These are phyloP conservation scores for Phengaris alcon DNA, from an alignment of 2,888 invertebrate genomes.

Conservation along the genomic window DNA sequence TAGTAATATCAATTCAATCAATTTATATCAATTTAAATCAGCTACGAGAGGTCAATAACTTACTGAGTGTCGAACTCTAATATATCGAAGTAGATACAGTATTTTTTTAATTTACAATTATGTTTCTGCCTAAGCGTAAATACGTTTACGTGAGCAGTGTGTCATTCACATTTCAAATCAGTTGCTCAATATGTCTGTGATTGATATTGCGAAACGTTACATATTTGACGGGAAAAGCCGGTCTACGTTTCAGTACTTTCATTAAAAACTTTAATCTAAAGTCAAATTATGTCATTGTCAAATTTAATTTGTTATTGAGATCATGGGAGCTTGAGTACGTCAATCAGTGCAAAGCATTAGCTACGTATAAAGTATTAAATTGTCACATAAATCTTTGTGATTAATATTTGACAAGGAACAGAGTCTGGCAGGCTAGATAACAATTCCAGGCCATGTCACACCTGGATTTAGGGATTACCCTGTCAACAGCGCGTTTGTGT, in stretches of 20 bases:
- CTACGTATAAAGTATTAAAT: constrained; percentile 25
- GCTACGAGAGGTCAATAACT: no score
- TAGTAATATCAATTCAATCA: no score
- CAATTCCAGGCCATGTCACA: constrained; percentile 29
- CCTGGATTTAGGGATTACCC: constrained; percentile 61
- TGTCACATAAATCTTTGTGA: constrained; percentile 18
- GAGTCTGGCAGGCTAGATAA: constrained; percentile 27
- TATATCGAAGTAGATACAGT: no score
- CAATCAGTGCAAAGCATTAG: constrained; percentile 12
- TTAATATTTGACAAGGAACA: constrained; percentile 21
- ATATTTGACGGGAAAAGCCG: no score
- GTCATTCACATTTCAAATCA: no score
- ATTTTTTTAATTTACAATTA: no score
- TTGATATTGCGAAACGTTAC: no score
- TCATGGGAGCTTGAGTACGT: not conserved
- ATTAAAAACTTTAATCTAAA: not conserved
- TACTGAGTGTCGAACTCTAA: no score
- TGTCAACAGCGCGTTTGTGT: constrained; percentile 45
- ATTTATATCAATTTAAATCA: no score
- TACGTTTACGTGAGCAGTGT: no score
- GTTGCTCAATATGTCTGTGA: no score
- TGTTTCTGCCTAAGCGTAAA: no score
- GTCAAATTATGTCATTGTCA: not conserved
- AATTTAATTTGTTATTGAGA: not conserved
- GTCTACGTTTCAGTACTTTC: not conserved